Percentiles rank a stretch among this genome's conserved stretches.
Conservation (phyloP, 1,140 invertebrate genomes). For the Trichogramma pretiosum region DNA sequence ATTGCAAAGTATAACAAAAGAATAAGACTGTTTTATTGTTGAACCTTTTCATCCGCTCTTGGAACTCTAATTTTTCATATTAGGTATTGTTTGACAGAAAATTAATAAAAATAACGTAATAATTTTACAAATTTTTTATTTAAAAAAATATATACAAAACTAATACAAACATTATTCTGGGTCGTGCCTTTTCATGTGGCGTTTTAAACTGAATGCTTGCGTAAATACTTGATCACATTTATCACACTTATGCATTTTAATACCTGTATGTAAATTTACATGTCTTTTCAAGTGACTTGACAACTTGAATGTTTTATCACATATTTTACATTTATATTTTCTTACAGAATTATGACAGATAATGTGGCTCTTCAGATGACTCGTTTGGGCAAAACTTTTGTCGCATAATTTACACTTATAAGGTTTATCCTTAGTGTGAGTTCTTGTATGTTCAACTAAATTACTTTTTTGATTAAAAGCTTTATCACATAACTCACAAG, state of each 20-base stretch:
- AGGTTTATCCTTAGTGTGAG: constrained; percentile 47
- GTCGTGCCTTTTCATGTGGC: constrained; percentile 38
- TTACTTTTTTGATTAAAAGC: constrained; percentile 46
- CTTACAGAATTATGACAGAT: constrained; percentile 35
- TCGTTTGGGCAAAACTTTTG: constrained; percentile 40
- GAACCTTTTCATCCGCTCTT: no score
- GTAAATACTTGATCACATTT: constrained; percentile 43
- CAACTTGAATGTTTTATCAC: constrained; percentile 43
- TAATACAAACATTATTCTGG: constrained; percentile 11
- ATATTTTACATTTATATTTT: constrained; percentile 38
- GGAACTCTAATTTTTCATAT: no score
- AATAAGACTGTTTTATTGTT: constrained; percentile 2
- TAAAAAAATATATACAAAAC: constrained; percentile 12
- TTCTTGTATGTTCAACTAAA: constrained; percentile 44
- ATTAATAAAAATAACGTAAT: background rate
- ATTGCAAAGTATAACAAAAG: no score
- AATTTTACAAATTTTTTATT: background rate
- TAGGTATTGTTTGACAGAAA: no score
- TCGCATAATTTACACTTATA: constrained; percentile 44
- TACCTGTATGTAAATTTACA: constrained; percentile 34
- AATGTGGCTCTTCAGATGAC: constrained; percentile 41
- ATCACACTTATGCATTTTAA: constrained; percentile 41
- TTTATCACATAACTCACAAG: constrained; percentile 47
- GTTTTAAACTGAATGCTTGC: constrained; percentile 42
- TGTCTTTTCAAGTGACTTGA: constrained; percentile 39